A percentile compares a stretch with the other conserved stretches of the same genome.
phyloP scores from a whole-genome alignment of 53 echinoderm and acorn worm species.

The Arbacia lixula region DNA sequence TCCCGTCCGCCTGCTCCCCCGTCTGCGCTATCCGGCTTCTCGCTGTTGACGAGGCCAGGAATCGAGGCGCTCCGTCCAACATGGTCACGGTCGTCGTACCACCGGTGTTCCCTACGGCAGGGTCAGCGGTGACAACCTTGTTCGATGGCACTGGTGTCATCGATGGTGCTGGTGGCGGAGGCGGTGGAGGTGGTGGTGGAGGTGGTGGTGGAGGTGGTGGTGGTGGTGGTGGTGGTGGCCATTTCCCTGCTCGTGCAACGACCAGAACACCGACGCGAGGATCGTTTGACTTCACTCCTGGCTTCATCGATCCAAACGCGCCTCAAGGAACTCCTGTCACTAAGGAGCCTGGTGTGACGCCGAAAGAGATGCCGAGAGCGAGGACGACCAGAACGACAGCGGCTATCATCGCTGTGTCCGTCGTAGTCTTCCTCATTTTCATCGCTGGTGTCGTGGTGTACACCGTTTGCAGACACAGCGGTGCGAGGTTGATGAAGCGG shows the following conservation, averaged over 20 bases:
- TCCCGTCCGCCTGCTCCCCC: conserved; percentile 8
- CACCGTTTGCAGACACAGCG: conserved; percentile 9
- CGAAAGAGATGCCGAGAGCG: neutral
- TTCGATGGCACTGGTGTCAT: neutral
- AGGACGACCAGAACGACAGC: neutral
- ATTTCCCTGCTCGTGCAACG: neutral
- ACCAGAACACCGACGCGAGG: neutral
- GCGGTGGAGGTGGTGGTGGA: neutral
- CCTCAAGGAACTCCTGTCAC: neutral
- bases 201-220: neutral
- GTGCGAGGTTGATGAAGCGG: neutral
- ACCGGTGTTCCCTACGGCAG: neutral
- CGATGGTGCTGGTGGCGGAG: neutral
- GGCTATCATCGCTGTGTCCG: conserved; percentile 11
- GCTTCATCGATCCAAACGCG: neutral
- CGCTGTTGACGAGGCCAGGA: conserved; percentile 1
- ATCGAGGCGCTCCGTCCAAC: conserved; percentile 28
- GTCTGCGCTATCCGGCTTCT: conserved; percentile 32
- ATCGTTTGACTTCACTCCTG: conserved; percentile 4
- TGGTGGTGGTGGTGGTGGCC: neutral
- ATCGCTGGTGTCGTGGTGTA: conserved; percentile 8
- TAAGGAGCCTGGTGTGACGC: neutral
- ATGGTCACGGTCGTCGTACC: conserved; percentile 38
- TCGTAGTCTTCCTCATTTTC: neutral
- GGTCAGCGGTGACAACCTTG: neutral